These are phyloP conservation scores for Lithobates sylvaticus DNA, from an alignment of 2,797 vertebrate genomes.

Conservation along the genomic window DNA sequence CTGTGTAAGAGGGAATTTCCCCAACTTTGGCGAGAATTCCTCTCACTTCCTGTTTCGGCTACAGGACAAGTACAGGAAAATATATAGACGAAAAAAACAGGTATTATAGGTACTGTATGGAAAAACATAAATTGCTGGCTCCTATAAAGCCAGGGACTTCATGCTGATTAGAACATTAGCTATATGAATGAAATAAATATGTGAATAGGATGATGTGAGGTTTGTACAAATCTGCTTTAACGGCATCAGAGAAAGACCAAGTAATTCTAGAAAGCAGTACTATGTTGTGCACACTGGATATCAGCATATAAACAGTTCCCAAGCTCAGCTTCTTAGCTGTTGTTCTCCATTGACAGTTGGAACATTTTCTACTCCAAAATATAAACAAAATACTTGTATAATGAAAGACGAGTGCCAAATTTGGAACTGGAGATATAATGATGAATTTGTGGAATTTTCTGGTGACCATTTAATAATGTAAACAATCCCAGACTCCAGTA, in stretches of 20 bases:
- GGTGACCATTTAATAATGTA: not conserved
- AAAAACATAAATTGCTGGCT: too few relatives aligned
- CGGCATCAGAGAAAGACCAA: conserved; percentile 9
- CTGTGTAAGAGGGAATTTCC: too few relatives aligned
- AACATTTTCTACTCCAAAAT: conserved; percentile 13
- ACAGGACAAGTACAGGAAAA: too few relatives aligned
- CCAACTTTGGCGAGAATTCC: too few relatives aligned
- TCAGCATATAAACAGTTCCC: conserved; percentile 28
- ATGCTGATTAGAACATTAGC: too few relatives aligned
- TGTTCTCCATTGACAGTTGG: conserved; percentile 10
- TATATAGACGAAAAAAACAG: too few relatives aligned
- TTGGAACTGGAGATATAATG: not conserved
- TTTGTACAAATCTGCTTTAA: conserved; percentile 10
- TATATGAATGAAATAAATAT: not conserved
- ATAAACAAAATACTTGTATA: conserved; percentile 21
- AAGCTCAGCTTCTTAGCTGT: not conserved
- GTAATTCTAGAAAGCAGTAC: not conserved
- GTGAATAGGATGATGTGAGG: conserved; percentile 7
- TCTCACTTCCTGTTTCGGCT: too few relatives aligned
- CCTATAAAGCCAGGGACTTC: too few relatives aligned
- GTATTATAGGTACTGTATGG: too few relatives aligned
- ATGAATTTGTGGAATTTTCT: conserved; percentile 9
- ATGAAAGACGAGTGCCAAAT: conserved; percentile 3
- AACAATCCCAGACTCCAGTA: not conserved
- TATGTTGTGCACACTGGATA: conserved; percentile 9